Conservation (phyloP, 2,888 invertebrate species). For the Drosophila robusta region DNA sequence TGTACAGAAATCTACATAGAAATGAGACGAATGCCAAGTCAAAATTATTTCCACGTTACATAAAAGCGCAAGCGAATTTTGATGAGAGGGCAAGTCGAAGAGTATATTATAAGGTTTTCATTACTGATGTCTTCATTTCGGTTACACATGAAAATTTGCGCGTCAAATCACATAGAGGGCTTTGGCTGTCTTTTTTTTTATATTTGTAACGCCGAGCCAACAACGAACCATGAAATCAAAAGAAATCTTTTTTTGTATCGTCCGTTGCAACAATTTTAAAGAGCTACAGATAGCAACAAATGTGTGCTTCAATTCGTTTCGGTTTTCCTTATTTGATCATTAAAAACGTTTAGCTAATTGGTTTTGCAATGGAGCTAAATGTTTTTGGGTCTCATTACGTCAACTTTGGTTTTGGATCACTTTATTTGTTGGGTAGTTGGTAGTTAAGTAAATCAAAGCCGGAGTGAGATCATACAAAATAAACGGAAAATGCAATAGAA, state of each 20-base stretch:
- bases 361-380: slow-evolving; percentile 53
- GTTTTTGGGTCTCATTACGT: slow-evolving; percentile 35
- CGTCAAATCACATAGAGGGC: slow-evolving; percentile 36
- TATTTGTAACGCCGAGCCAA: slow-evolving; percentile 22
- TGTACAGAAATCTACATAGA: slow-evolving; percentile 56
- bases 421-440: slow-evolving; percentile 5
- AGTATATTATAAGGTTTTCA: slow-evolving; percentile 13
- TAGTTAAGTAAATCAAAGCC: slow-evolving; percentile 3
- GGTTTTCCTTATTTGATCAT: slow-evolving; percentile 65
- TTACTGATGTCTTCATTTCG: slow-evolving; percentile 48
- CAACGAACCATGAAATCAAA: slow-evolving; percentile 42
- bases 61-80: slow-evolving; percentile 71
- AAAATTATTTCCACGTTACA: slow-evolving; percentile 61
- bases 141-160: slow-evolving; percentile 52
- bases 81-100: slow-evolving; percentile 37
- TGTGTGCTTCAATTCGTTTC: slow-evolving; percentile 45
- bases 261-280: slow-evolving; percentile 23
- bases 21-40: slow-evolving; percentile 44
- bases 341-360: slow-evolving; percentile 68
- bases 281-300: slow-evolving; percentile 17
- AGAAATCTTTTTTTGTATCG: slow-evolving; percentile 26
- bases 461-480: not conserved
- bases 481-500: not conserved
- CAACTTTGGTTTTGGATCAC: not conserved
- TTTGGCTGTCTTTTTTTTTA: not conserved